These are phyloP conservation scores for Phytoseiulus persimilis DNA, from an alignment of 2,888 invertebrate species.

Conservation along the genomic window DNA sequence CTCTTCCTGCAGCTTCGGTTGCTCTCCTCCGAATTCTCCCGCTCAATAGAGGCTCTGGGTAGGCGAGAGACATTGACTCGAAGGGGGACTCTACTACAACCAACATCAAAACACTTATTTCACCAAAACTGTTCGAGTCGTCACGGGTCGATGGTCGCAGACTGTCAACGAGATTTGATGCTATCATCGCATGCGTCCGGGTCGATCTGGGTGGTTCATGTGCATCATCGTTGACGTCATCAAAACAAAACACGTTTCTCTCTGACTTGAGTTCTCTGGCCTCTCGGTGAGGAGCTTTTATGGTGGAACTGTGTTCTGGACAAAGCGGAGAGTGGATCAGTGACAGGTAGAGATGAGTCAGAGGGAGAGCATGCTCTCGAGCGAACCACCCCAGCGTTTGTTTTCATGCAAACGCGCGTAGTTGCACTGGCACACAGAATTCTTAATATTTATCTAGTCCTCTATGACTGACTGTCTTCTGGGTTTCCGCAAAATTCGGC, in stretches of 20 bases:
- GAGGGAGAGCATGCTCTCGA: background rate
- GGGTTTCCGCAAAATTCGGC: background rate
- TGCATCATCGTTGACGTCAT: background rate
- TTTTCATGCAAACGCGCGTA: background rate
- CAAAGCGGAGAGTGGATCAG: background rate
- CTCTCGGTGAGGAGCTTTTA: background rate
- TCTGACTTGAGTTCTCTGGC: background rate
- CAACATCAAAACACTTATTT: no score
- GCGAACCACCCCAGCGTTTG: background rate
- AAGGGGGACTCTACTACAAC: no score
- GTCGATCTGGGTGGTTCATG: no score
- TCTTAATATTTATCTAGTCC: background rate
- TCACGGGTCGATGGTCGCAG: no score
- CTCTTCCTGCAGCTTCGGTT: no score
- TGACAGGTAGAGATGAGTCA: background rate
- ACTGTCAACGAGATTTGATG: no score
- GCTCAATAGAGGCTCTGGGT: no score
- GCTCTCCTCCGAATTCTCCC: no score
- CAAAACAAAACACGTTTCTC: background rate
- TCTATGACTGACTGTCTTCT: background rate
- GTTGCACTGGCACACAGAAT: conserved; percentile 5
- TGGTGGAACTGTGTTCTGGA: background rate
- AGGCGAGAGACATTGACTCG: no score
- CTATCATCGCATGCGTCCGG: no score
- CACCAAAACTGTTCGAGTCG: no score